Conservation (phyloP, 2,113 vertebrate species). For the Cettia cetti region DNA sequence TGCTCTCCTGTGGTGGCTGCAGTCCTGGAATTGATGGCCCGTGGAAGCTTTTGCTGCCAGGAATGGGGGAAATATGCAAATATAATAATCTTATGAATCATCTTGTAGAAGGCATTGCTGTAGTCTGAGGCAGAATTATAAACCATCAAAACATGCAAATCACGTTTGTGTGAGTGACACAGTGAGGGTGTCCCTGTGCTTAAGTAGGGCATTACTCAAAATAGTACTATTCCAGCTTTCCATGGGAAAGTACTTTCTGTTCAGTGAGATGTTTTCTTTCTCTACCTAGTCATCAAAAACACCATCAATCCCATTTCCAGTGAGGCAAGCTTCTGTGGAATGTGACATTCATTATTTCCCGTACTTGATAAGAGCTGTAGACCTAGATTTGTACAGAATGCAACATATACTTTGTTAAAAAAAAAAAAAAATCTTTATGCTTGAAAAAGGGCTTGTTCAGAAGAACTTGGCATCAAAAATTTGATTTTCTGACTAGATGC, state of each 20-base stretch:
- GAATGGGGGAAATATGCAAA: neutral
- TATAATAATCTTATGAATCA: constrained; percentile 30
- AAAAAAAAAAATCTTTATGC: neutral
- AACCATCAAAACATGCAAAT: constrained; percentile 29
- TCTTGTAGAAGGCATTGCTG: neutral
- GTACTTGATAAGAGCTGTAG: constrained; percentile 30
- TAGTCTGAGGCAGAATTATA: neutral
- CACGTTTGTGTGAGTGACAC: constrained; percentile 40
- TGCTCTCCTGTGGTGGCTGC: neutral
- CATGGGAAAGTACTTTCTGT: constrained; percentile 69
- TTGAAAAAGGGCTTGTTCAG: neutral
- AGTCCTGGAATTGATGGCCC: neutral
- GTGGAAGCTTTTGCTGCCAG: neutral
- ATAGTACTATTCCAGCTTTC: constrained; percentile 56
- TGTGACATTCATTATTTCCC: neutral
- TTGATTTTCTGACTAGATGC: neutral
- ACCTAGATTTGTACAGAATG: neutral
- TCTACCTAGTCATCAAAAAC: constrained; percentile 62
- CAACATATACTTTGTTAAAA: neutral
- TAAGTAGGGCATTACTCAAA: constrained; percentile 61
- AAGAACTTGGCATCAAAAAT: neutral
- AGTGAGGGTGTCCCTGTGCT: constrained; percentile 58
- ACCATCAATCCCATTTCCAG: constrained; percentile 48
- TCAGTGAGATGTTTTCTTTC: constrained; percentile 61
- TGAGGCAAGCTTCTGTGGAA: constrained; percentile 39